Evolutionary conservation across 2,797 vertebrate species (phyloP), one percentile per base, ranked within the genome.

Genomic region (Holocentrus rufus): DNA sequence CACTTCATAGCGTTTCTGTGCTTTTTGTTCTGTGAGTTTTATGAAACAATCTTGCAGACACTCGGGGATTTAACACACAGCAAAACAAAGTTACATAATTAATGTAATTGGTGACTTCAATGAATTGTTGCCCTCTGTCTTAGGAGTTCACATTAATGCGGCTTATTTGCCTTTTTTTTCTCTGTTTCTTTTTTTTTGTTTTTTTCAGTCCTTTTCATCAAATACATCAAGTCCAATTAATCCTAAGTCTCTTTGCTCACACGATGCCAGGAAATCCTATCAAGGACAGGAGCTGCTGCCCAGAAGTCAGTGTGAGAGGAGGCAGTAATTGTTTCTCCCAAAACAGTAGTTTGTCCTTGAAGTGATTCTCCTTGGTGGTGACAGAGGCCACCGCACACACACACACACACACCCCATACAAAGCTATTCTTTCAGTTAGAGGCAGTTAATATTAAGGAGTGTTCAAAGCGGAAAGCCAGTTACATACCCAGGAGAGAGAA

Each of bases 341-440:
- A 82, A 89, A 86, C 85, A 80, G 23, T 20, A 55, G 44, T 11
- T 49, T 55, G 69, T 78, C 76, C 80, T 69, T 76, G 22, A 71
- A 47, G 53, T 20, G 11, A 0, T 60, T 75, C 42, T 67, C 69
- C 56, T 62, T 39, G 7, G 46, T 64, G 34, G 20, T 34, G 42
- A 17, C 36, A 15, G 18, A 13, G 22, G 50, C 17, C 34, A 54
- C 20, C 14, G 17, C 20, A 4, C 14, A 25, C 36, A 23, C 20
- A 22, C 36, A 13, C n/a, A 44, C 25, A 27, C 30, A 31, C 30
- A 31, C 30, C 3, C 39, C 10, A 44, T 13, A 5, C 42, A 44
- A 4, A 17, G 42, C 13, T 44, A 2, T 44, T 13, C 42, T 44
- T 44, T 44, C 42, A 44, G 42, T 14, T 15, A 44, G 14, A 15